Evolutionary conservation across 1,140 invertebrate species (phyloP), one percentile per base, ranked within the genome.

Genomic region (Drosophila burlai): DNA sequence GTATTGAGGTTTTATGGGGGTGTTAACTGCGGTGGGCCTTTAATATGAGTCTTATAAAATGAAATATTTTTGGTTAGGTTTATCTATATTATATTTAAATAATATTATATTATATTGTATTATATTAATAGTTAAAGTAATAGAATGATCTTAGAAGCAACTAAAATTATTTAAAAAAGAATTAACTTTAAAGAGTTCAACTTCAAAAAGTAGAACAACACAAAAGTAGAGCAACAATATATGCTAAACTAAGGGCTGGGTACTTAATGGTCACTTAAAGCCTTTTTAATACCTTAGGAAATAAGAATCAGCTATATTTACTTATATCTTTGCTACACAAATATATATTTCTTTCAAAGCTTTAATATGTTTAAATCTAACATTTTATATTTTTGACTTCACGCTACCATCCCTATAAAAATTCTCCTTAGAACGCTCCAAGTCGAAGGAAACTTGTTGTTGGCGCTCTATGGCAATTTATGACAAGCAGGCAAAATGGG

Each of bases 401-500:
- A 34, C 31, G 10, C 10, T 10, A 34, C 31, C 31, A 76, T 77
- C 75, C 8, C 75, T 68, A 67, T 3, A n/a, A 42, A 40, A 49
- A 38, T 46, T 26, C 8, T 18, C 2, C 58, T 5, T 60, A n/a
- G 55, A 50, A 46, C 43, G 40, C 63, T 55, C 38, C 24, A 52
- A 76, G 73, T 46, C 63, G 34, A 68, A 57, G 75, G 43, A 79
- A 86, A 71, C 59, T 80, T 80, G 71, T 83, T 83, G 76, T 81
- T 80, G 72, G 81, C 76, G 81, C 67, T 82, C 73, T 65, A 66
- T 62, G 67, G 73, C 84, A 90, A 89, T 89, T 89, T 89, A 89
- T 90, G 84, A 84, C 85, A 84, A 90, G 76, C 85, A 90, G 80
- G 85, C 75, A 67, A 63, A 76, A 80, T 80, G 76, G 75, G 45